phyloP scores from a whole-genome alignment of 2,113 vertebrate genomes.

The Engystomops pustulosus region DNA sequence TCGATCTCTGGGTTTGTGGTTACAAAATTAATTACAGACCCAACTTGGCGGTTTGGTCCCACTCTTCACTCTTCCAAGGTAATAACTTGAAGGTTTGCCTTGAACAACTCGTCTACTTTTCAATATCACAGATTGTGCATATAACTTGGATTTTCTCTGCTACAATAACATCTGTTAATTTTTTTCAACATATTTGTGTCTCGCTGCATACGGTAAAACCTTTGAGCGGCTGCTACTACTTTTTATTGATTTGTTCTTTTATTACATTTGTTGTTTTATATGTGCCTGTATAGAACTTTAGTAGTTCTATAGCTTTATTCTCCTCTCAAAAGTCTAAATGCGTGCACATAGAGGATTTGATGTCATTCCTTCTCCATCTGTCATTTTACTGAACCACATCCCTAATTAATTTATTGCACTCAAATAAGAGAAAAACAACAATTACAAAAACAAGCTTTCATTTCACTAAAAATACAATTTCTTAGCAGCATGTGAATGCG shows the following conservation, averaged over 20 bases:
- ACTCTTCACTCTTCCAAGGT: no score
- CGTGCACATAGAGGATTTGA: background rate
- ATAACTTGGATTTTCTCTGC: background rate
- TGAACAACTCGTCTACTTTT: background rate
- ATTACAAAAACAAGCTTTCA: slow-evolving; percentile 13
- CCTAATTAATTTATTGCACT: slow-evolving; percentile 10
- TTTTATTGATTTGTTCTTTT: background rate
- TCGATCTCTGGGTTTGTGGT: no score
- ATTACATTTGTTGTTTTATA: background rate
- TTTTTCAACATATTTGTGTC: background rate
- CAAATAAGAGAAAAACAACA: background rate
- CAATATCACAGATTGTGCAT: background rate
- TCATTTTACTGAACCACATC: slow-evolving; percentile 9
- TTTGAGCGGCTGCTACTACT: background rate
- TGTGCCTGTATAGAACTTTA: background rate
- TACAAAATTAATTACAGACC: no score
- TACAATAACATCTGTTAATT: background rate
- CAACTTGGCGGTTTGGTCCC: no score
- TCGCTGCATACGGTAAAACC: background rate
- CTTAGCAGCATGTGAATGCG: slow-evolving; percentile 9
- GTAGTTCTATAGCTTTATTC: background rate
- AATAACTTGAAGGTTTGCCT: no score
- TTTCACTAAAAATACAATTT: background rate
- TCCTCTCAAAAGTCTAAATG: background rate
- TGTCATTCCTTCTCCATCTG: background rate